Base-by-base conservation (phyloP, 2,797 vertebrate species). In the Hippopotamyrus pictus region DNA sequence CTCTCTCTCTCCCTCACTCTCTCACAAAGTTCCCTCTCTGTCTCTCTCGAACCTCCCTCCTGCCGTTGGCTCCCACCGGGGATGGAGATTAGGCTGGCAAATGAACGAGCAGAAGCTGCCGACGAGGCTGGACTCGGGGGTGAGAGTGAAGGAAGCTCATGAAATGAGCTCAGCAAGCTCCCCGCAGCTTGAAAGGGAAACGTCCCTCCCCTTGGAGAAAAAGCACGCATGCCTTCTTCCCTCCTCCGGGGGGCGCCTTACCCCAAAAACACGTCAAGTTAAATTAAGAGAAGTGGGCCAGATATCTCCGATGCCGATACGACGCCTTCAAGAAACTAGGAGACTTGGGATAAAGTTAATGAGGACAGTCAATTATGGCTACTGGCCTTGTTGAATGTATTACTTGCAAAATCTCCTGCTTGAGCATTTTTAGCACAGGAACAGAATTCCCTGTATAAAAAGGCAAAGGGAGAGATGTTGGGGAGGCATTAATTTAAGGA, bases 1-100 rank as follows among this genome's bases (percentile, higher is more conserved):
- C 62, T 92, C 92, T 65, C 90, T 93, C 91, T 14, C 62, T 14
- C 62, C 0, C 22, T 4, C 59, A 0, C 65, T 33, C 62, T 48
- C 88, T 3, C 76, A 48, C 50, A 22, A 88, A 85, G 51, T 59
- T 76, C 65, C 5, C 88, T 83, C 79, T 92, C 92, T 59, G 90
- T 93, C 91, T 54, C 88, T 5, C 76, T 33, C 44, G 22, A 88
- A 85, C 62, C 73, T 76, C 79, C 12, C 88, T 88, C 65, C 22
- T 76, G 91, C 88, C 7, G 76, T 92, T 94, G 93, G 94, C 95
- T 94, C 87, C 88, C 51, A 89, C 93, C 93, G 95, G 94, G 95
- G 92, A 94, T 94, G 95, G 96, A 95, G 94, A 94, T 94, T 94
- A 96, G 94, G 93, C 94, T 95, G 95, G 95, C 95, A 96, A 96